Evolutionary conservation across 2,113 vertebrate genomes (phyloP).

Genomic region (Engystomops pustulosus): DNA sequence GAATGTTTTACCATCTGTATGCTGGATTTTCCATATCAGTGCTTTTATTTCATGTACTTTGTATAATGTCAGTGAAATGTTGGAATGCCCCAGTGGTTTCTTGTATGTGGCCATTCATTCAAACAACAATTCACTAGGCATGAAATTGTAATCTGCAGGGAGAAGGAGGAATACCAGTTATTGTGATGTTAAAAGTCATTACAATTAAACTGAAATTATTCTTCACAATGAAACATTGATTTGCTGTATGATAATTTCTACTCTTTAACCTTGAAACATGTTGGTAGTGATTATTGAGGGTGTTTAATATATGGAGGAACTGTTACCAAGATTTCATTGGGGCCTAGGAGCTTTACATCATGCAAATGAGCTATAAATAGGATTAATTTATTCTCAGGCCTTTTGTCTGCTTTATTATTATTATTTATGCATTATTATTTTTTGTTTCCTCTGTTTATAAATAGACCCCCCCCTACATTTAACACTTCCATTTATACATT

Average conservation of each 20-base stretch:
- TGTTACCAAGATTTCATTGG: no score
- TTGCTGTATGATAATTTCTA: constrained; percentile 20
- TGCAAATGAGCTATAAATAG: no score
- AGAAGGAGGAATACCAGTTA: constrained; percentile 54
- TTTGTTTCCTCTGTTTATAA: no score
- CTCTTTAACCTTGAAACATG: constrained; percentile 39
- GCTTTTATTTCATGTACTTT: constrained; percentile 47
- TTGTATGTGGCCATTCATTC: constrained; percentile 43
- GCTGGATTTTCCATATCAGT: constrained; percentile 55
- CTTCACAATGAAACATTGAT: constrained; percentile 38
- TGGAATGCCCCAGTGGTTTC: constrained; percentile 50
- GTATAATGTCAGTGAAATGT: constrained; percentile 51
- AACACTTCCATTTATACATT: no score
- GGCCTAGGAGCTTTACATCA: no score
- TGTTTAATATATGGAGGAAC: no score
- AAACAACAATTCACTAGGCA: constrained; percentile 56
- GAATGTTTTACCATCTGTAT: constrained; percentile 37
- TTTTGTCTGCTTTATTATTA: no score
- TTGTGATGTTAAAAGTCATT: constrained; percentile 43
- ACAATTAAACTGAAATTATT: constrained; percentile 52
- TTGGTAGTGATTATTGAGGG: not conserved
- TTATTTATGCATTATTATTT: no score
- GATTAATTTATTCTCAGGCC: no score
- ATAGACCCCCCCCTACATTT: no score
- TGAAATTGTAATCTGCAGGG: constrained; percentile 52